Evolutionary conservation across 2,888 invertebrate species (phyloP).

Genomic region (Temnothorax ravouxi): DNA sequence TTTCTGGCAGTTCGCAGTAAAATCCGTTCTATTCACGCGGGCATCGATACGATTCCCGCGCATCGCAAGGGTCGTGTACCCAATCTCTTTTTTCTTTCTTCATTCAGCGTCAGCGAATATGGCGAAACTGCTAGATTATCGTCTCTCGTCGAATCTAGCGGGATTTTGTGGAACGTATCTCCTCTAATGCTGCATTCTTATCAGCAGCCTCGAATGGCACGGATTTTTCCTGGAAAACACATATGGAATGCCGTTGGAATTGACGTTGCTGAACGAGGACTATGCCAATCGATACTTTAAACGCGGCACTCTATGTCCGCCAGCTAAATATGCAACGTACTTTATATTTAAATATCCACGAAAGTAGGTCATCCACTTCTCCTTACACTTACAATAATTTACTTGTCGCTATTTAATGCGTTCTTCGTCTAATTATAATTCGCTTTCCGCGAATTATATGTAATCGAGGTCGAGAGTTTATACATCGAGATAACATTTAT

Average conservation of each 20-base stretch:
- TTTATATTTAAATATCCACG: slow-evolving; percentile 46
- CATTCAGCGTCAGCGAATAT: slow-evolving; percentile 6
- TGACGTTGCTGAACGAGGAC: slow-evolving; percentile 37
- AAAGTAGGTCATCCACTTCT: slow-evolving; percentile 21
- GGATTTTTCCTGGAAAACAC: slow-evolving; percentile 32
- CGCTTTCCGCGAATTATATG: slow-evolving; percentile 7
- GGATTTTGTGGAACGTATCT: slow-evolving; percentile 16
- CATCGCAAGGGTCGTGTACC: slow-evolving; percentile 30
- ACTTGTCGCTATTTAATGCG: background rate
- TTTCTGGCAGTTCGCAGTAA: slow-evolving; percentile 1
- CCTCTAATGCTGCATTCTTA: slow-evolving; percentile 13
- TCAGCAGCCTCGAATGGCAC: background rate
- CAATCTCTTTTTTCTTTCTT: slow-evolving; percentile 12
- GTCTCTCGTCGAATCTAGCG: slow-evolving; percentile 24
- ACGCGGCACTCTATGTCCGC: slow-evolving; percentile 10
- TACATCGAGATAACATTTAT: slow-evolving; percentile 9
- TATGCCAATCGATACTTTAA: slow-evolving; percentile 48
- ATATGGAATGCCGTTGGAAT: slow-evolving; percentile 21
- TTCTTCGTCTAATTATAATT: background rate
- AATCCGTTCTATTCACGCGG: slow-evolving; percentile 44
- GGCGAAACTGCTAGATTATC: slow-evolving; percentile 16
- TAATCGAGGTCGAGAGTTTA: slow-evolving; percentile 23
- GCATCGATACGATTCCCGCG: slow-evolving; percentile 48
- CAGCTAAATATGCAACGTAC: slow-evolving; percentile 39
- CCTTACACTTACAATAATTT: background rate